Conservation (phyloP, 2,113 vertebrate species). For the Notarius quadriscutis region DNA sequence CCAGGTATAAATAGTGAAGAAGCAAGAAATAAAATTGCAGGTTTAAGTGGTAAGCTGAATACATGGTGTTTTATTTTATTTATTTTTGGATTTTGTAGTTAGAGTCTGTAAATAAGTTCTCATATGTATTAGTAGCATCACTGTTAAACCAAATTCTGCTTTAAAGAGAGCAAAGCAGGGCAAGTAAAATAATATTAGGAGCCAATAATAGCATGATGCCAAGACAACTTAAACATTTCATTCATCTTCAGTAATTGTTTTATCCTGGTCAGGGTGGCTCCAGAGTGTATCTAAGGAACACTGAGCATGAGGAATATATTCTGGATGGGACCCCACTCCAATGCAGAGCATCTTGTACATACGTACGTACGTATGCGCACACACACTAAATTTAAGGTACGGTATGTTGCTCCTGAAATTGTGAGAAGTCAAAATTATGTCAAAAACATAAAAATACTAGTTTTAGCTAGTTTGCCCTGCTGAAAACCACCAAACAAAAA, state of each 20-base stretch:
- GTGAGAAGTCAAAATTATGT: too few species aligned
- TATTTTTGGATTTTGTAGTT: not conserved
- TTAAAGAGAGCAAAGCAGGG: not conserved
- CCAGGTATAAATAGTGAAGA: not conserved
- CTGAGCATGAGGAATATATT: too few species aligned
- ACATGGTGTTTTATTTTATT: not conserved
- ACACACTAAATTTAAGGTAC: too few species aligned
- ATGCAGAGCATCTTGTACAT: too few species aligned
- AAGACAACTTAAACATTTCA: not conserved
- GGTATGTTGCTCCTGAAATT: too few species aligned
- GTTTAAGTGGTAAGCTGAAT: not conserved
- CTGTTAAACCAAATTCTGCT: conserved; percentile 3
- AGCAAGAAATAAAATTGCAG: not conserved
- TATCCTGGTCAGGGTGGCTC: too few species aligned
- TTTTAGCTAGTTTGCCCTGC: not conserved
- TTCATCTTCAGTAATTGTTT: too few species aligned
- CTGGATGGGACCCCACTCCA: too few species aligned
- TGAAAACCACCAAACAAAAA: not conserved
- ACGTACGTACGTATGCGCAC: too few species aligned
- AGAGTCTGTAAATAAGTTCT: not conserved
- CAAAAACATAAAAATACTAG: not conserved
- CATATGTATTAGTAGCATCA: not conserved
- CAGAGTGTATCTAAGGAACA: too few species aligned
- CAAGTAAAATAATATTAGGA: not conserved
- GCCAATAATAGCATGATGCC: not conserved